Conservation (phyloP, 2,888 invertebrate species). For the Agrotis puta region DNA sequence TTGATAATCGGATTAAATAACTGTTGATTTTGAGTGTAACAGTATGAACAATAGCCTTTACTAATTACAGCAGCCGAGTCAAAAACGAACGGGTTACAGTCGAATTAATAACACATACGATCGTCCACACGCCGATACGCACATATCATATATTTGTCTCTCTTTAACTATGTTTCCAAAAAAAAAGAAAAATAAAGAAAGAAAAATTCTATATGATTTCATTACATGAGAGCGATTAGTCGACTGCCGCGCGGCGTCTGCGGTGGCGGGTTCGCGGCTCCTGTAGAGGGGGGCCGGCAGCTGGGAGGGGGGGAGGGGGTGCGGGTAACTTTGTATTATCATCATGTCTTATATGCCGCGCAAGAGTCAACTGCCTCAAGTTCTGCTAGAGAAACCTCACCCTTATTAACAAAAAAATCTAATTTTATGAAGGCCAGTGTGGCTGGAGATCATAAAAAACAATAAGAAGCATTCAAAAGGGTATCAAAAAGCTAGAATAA, state of each 20-base stretch:
- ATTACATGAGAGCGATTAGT: conserved; percentile 87
- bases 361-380: conserved; percentile 56
- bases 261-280: conserved; percentile 76
- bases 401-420: conserved; percentile 12
- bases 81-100: conserved; percentile 77
- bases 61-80: conserved; percentile 74
- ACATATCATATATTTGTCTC: conserved; percentile 89
- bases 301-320: conserved; percentile 76
- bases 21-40: too few relatives aligned
- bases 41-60: background rate
- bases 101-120: conserved; percentile 86
- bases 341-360: conserved; percentile 65
- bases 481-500: conserved; percentile 29
- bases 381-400: conserved; percentile 30
- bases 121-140: conserved; percentile 89
- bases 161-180: conserved; percentile 87
- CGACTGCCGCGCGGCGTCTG: conserved; percentile 78
- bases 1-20: too few relatives aligned
- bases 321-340: conserved; percentile 76
- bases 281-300: conserved; percentile 79
- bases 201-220: conserved; percentile 86
- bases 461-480: conserved; percentile 28
- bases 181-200: conserved; percentile 83
- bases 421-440: conserved; percentile 1
- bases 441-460: conserved; percentile 30